Evolutionary conservation across 2,888 invertebrate species (phyloP).

Genomic region (Acrocyrtus sp.): DNA sequence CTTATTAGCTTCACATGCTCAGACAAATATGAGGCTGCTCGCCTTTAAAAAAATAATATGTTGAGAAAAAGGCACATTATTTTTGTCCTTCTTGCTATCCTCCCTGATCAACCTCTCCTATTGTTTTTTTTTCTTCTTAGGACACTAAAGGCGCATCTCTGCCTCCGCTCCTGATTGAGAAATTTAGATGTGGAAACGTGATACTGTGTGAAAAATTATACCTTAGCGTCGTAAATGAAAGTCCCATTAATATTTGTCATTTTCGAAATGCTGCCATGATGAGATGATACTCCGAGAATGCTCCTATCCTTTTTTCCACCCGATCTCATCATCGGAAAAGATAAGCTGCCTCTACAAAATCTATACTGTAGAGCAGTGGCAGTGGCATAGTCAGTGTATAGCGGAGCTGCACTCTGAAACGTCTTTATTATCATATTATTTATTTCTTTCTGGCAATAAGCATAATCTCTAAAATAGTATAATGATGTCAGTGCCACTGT

Average conservation of each 20-base stretch:
- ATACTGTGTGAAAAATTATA: constrained; percentile 62
- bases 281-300: no score
- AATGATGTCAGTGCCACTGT: no score
- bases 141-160: no score
- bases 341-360: no score
- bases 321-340: no score
- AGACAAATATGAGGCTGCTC: constrained; percentile 13
- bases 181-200: constrained; percentile 61
- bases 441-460: no score
- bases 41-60: constrained; percentile 41
- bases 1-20: constrained; percentile 23
- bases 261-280: constrained; percentile 45
- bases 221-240: constrained; percentile 57
- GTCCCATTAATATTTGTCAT: constrained; percentile 63
- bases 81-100: constrained; percentile 9
- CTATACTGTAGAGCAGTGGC: no score
- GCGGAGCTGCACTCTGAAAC: no score
- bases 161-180: constrained; percentile 61
- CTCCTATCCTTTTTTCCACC: no score
- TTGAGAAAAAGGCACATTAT: constrained; percentile 17
- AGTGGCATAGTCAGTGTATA: no score
- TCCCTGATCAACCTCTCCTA: constrained; percentile 24
- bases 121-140: constrained; percentile 16
- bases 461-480: no score
- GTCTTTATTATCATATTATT: no score